Percentiles rank a stretch among this genome's conserved stretches.
Conservation (phyloP, 30 jellyfish, hydroid and myxozoan species). For the Rhopilema esculentum region DNA sequence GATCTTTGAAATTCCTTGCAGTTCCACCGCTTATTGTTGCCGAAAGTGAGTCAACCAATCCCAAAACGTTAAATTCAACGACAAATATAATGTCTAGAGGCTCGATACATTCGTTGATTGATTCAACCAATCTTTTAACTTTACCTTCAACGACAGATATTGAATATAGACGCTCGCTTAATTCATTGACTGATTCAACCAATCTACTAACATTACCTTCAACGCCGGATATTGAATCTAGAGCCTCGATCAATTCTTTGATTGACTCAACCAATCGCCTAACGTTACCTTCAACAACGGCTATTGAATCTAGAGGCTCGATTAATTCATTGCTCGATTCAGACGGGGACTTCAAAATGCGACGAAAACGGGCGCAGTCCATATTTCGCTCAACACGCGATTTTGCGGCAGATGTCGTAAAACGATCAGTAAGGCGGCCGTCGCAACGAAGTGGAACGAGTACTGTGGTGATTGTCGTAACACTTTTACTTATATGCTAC, state of each 20-base stretch:
- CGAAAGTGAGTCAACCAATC: background rate
- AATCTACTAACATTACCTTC: background rate
- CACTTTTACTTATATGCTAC: conserved; percentile 11
- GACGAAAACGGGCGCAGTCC: background rate
- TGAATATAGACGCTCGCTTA: background rate
- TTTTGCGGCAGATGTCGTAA: conserved; percentile 31
- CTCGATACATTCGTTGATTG: background rate
- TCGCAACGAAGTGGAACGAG: conserved; percentile 31
- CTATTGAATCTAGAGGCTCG: background rate
- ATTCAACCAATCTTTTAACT: background rate
- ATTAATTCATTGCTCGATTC: background rate
- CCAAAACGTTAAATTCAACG: background rate
- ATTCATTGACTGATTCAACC: background rate
- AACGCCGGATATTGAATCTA: background rate
- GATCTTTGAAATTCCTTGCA: background rate
- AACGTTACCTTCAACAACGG: background rate
- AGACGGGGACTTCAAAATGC: background rate
- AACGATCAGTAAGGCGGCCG: background rate
- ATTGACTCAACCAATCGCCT: background rate
- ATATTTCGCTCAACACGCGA: conserved; percentile 1
- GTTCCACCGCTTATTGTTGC: background rate
- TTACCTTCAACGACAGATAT: background rate
- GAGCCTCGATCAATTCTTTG: background rate
- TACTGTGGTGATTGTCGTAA: conserved; percentile 16
- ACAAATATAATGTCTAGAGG: background rate